phyloP scores from a whole-genome alignment of 2,797 vertebrate genomes.

The Danio choprae region DNA sequence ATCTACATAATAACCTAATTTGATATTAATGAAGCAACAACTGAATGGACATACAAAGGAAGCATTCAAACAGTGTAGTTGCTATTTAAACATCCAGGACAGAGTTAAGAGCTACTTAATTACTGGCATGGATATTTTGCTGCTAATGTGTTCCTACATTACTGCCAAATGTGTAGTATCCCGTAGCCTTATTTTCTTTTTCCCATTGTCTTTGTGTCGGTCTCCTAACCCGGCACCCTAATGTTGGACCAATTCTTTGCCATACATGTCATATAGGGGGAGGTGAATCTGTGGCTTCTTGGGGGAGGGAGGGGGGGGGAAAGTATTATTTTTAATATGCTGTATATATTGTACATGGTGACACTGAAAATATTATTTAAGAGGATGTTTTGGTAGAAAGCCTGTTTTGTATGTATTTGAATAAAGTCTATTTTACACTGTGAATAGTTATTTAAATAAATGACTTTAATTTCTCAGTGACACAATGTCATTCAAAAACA shows the following conservation, averaged over 20 bases:
- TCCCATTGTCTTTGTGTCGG: not conserved
- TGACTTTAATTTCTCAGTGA: conserved; percentile 30
- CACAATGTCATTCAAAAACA: conserved; percentile 28
- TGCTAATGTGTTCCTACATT: conserved; percentile 40
- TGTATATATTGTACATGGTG: conserved; percentile 97
- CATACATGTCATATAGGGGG: conserved; percentile 72
- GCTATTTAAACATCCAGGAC: not conserved
- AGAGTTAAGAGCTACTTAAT: conserved; percentile 11
- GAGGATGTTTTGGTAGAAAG: conserved; percentile 78
- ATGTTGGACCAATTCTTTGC: conserved; percentile 80
- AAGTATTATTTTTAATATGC: conserved; percentile 96
- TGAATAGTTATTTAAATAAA: conserved; percentile 82
- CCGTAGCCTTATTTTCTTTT: not conserved
- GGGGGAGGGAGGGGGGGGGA: conserved; percentile 68
- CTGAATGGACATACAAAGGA: not conserved
- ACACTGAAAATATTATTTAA: conserved; percentile 98
- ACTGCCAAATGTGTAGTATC: conserved; percentile 14
- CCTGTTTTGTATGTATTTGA: conserved; percentile 93
- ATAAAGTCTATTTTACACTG: conserved; percentile 98
- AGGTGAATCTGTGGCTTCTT: conserved; percentile 78
- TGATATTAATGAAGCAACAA: not conserved
- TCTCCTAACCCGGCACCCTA: conserved; percentile 61
- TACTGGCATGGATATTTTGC: not conserved
- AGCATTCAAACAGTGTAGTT: not conserved
- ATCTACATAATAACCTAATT: not conserved